Evolutionary conservation across 2,797 vertebrate genomes (phyloP).

Genomic region (Sebastes oblongus): DNA sequence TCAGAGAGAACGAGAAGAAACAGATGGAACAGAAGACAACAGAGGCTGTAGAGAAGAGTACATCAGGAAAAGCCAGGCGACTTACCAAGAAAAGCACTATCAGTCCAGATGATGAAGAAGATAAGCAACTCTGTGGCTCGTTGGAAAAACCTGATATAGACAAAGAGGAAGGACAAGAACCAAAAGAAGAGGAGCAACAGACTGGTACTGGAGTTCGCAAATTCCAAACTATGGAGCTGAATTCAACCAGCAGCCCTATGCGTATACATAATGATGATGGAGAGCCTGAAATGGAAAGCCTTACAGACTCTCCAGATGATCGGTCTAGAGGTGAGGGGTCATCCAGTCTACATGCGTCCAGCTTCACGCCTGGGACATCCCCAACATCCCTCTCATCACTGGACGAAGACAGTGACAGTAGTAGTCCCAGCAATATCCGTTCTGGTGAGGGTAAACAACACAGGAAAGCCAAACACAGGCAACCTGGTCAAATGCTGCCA

Average conservation of each 20-base stretch:
- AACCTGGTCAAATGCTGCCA: slow-evolving; percentile 93
- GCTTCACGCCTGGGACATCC: slow-evolving; percentile 98
- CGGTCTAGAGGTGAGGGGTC: slow-evolving; percentile 96
- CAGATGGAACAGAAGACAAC: slow-evolving; percentile 81
- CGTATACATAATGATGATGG: slow-evolving; percentile 80
- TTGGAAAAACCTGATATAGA: slow-evolving; percentile 80
- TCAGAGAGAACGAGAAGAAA: slow-evolving; percentile 85
- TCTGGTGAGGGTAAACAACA: slow-evolving; percentile 93
- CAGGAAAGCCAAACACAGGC: slow-evolving; percentile 94
- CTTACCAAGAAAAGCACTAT: slow-evolving; percentile 87
- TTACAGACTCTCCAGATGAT: slow-evolving; percentile 98
- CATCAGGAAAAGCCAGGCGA: slow-evolving; percentile 83
- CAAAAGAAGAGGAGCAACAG: slow-evolving; percentile 83
- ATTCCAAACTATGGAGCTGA: slow-evolving; percentile 96
- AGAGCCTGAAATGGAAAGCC: slow-evolving; percentile 92
- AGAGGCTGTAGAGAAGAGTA: slow-evolving; percentile 79
- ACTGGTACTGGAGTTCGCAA: slow-evolving; percentile 88
- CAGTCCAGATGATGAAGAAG: slow-evolving; percentile 89
- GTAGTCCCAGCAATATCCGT: slow-evolving; percentile 92
- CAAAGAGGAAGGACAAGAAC: slow-evolving; percentile 72
- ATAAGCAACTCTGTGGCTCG: slow-evolving; percentile 76
- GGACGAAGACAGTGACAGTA: slow-evolving; percentile 99
- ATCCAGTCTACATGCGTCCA: slow-evolving; percentile 96
- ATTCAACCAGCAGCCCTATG: slow-evolving; percentile 84
- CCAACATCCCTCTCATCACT: slow-evolving; percentile 97